Evolutionary conservation across 2,888 invertebrate species (phyloP).

Genomic region (Cinara cedri): DNA sequence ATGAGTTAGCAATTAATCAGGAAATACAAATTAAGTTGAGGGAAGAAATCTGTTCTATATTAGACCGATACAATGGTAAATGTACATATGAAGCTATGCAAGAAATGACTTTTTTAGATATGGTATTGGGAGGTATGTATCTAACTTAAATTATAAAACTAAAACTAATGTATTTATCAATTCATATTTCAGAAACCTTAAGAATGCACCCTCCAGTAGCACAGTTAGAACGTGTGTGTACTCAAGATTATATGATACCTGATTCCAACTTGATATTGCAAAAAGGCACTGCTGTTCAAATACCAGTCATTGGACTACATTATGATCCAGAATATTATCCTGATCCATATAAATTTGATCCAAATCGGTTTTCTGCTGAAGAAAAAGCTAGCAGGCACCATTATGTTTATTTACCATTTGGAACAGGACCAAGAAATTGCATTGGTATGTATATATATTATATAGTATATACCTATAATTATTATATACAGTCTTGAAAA

Average conservation of each 20-base stretch:
- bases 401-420: conserved; percentile 68
- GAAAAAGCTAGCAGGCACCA: conserved; percentile 67
- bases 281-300: conserved; percentile 64
- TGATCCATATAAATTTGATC: conserved; percentile 70
- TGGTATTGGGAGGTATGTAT: conserved; percentile 59
- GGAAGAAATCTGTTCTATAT: conserved; percentile 64
- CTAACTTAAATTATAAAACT: background rate
- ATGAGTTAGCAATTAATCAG: conserved; percentile 66
- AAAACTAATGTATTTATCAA: background rate
- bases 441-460: conserved; percentile 64
- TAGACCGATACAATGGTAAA: conserved; percentile 63
- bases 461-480: background rate
- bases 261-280: conserved; percentile 65
- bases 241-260: conserved; percentile 67
- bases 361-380: conserved; percentile 68
- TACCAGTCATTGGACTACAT: conserved; percentile 65
- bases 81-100: conserved; percentile 61
- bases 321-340: conserved; percentile 69
- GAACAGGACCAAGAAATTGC: conserved; percentile 69
- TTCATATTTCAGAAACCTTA: conserved; percentile 66
- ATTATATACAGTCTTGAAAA: too few relatives aligned
- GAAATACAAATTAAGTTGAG: conserved; percentile 66
- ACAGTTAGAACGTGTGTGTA: conserved; percentile 67
- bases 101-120: conserved; percentile 62
- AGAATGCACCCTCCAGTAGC: conserved; percentile 68